Evolutionary conservation across 2,797 vertebrate genomes (phyloP), one percentile per base, ranked within the genome.

Genomic region (Pygocentrus nattereri): DNA sequence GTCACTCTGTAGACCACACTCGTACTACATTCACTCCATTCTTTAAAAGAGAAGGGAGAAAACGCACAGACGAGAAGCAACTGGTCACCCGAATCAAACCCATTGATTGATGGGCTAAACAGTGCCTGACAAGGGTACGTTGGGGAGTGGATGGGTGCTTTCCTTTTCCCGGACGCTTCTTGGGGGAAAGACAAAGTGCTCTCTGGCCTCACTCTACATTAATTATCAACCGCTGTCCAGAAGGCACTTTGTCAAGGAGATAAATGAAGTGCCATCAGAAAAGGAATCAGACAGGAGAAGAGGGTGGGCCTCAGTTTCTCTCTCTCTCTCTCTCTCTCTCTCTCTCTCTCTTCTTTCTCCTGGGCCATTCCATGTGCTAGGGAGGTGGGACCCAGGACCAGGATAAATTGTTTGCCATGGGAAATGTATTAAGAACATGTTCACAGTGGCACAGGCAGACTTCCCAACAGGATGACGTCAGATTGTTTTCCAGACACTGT

Each of bases 221-320:
- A 89, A 93, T 95, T 93, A 94, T 93, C 92, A 90, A 74, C 85
- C 76, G 23, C 75, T 89, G 92, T 93, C 92, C 88, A 87, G 83
- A 85, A 91, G 91, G 90, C 91, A 89, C 89, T 94, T 92, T 90
- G 91, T 94, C 92, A 93, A 87, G 89, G 84, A 91, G 93, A 95
- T 85, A 72, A 92, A 95, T 93, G 92, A 92, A 89, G 75, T 41
- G 62, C 84, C 62, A 84, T 91, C 88, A 84, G 83, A 77, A 79
- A 86, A 88, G 85, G 87, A 93, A 93, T 92, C 89, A 89, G 90
- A 91, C 88, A 88, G 81, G 64, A 82, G 34, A 74, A 88, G 85
- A 68, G 80, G 78, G 89, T 73, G 83, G 81, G 79, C 81, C 62
- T 78, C 78, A 64, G 27, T 85, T 18, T 79, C 73, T 85, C 71